Evolutionary conservation across 2,888 invertebrate species (phyloP).

Genomic region (Eupithecia dodoneata): DNA sequence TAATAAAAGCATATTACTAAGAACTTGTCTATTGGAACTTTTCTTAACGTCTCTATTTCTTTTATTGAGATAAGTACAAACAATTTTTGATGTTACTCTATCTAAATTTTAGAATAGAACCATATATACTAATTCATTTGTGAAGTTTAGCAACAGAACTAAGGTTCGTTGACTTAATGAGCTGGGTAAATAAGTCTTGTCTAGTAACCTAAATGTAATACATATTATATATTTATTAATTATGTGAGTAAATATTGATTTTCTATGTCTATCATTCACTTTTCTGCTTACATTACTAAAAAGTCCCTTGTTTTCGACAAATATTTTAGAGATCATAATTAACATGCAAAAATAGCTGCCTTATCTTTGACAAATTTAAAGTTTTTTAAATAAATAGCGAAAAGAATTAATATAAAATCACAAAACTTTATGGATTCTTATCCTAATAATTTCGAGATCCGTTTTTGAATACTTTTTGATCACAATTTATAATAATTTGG

Average conservation of each 20-base stretch:
- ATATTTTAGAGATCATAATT: background rate
- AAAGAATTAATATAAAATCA: background rate
- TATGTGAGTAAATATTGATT: background rate
- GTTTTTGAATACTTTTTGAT: slow-evolving; percentile 21
- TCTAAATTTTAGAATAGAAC: background rate
- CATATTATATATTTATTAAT: too few relatives aligned
- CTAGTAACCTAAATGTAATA: background rate
- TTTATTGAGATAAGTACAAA: background rate
- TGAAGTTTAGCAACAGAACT: background rate
- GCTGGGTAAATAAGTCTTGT: background rate
- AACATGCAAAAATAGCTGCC: background rate
- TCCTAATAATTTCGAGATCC: slow-evolving; percentile 27
- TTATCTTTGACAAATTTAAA: background rate
- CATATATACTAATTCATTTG: background rate
- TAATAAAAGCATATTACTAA: too few relatives aligned
- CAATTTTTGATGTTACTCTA: background rate
- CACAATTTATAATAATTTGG: slow-evolving; percentile 21
- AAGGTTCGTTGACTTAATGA: background rate
- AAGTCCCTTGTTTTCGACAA: background rate
- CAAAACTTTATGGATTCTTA: background rate
- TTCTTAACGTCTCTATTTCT: too few relatives aligned
- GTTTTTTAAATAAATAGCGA: background rate
- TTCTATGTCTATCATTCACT: background rate
- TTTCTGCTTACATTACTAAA: background rate
- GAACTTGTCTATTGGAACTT: too few relatives aligned